Evolutionary conservation across 2,113 vertebrate genomes (phyloP).

Genomic region (Sterrhoptilus dennistouni): DNA sequence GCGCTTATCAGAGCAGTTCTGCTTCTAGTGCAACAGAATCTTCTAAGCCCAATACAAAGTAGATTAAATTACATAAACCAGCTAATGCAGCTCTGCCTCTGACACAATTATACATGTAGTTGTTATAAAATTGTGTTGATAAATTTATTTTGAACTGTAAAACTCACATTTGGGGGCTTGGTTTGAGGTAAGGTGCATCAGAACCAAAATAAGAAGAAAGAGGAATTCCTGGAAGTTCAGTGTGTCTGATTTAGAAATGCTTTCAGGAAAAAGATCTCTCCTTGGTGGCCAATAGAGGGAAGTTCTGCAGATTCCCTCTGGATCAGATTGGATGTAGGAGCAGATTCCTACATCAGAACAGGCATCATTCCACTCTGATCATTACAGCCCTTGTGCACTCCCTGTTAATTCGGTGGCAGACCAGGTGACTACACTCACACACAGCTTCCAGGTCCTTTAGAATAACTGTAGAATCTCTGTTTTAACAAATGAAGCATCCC

Average conservation of each 20-base stretch:
- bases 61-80: neutral
- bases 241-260: neutral
- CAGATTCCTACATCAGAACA: neutral
- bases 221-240: neutral
- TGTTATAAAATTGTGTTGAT: conserved; percentile 3
- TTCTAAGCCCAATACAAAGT: neutral
- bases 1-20: neutral
- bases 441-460: neutral
- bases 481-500: neutral
- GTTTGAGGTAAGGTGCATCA: conserved; percentile 5
- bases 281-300: neutral
- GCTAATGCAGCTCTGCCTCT: neutral
- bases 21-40: neutral
- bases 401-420: neutral
- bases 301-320: neutral
- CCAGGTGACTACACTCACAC: neutral
- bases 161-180: neutral
- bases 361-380: neutral
- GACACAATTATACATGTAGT: neutral
- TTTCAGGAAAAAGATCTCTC: neutral
- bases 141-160: neutral
- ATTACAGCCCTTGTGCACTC: neutral
- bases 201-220: neutral
- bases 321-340: neutral
- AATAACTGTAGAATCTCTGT: neutral